These are phyloP conservation scores for Limenitis arthemis DNA, from an alignment of 2,888 invertebrate genomes.

Conservation along the genomic window DNA sequence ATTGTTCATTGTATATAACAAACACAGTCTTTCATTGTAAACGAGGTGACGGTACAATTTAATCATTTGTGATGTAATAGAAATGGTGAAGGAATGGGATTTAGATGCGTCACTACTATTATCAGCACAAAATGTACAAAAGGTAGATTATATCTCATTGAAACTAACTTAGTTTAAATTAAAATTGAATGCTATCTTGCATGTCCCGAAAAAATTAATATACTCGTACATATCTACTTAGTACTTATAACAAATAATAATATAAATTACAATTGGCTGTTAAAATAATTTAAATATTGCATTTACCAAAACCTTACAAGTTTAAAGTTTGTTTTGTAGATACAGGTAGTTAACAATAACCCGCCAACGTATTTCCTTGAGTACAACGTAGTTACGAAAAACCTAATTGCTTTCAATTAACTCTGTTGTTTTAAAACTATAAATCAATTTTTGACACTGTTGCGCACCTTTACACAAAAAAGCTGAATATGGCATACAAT, in stretches of 20 bases:
- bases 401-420: slow-evolving; percentile 42
- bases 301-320: background rate
- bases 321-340: background rate
- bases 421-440: slow-evolving; percentile 44
- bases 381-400: slow-evolving; percentile 12
- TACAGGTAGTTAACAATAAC: slow-evolving; percentile 1
- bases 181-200: background rate
- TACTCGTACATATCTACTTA: background rate
- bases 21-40: background rate
- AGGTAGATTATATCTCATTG: background rate
- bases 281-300: background rate
- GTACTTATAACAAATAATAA: background rate
- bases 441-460: slow-evolving; percentile 7
- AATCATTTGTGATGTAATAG: slow-evolving; percentile 9
- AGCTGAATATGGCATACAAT: background rate
- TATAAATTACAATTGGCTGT: background rate
- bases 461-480: background rate
- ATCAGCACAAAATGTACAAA: slow-evolving; percentile 16
- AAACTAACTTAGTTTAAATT: slow-evolving; percentile 1
- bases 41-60: slow-evolving; percentile 11
- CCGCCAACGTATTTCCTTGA: slow-evolving; percentile 18
- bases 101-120: slow-evolving; percentile 18
- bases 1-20: slow-evolving; percentile 2
- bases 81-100: slow-evolving; percentile 10
- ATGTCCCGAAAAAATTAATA: slow-evolving; percentile 1